Evolutionary conservation across 2,113 vertebrate species (phyloP).

Genomic region (Cryptotis parvus): DNA sequence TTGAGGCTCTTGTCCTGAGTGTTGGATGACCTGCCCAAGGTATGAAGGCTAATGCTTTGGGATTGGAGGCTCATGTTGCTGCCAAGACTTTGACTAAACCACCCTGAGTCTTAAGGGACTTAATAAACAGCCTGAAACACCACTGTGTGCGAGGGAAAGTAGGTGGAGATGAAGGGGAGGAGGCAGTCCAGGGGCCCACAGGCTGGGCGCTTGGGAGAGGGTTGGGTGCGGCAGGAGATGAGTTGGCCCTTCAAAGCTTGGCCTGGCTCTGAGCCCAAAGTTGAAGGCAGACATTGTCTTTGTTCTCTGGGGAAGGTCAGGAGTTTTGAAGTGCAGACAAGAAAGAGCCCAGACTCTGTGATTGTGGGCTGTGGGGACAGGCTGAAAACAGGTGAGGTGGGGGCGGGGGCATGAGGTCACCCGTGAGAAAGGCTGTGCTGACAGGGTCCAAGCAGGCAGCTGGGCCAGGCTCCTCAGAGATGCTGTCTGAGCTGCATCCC

Average conservation of each 20-base stretch:
- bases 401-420: no score
- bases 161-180: neutral
- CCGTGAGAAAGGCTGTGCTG: no score
- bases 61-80: no score
- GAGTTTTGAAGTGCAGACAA: neutral
- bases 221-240: neutral
- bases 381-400: neutral
- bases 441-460: neutral
- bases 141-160: neutral
- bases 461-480: neutral
- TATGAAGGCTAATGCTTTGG: neutral
- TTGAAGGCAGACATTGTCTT: neutral
- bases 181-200: neutral
- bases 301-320: neutral
- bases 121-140: neutral
- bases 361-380: neutral
- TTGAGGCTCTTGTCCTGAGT: neutral
- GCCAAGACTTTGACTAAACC: neutral
- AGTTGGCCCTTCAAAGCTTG: neutral
- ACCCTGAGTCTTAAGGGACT: neutral
- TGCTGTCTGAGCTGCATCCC: no score
- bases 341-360: neutral
- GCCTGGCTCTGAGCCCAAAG: fast-evolving
- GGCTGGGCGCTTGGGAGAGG: neutral
- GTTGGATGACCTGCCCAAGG: neutral